These are phyloP conservation scores for Meriones psammophilus DNA, from an alignment of 2,797 vertebrate genomes.

Conservation along the genomic window DNA sequence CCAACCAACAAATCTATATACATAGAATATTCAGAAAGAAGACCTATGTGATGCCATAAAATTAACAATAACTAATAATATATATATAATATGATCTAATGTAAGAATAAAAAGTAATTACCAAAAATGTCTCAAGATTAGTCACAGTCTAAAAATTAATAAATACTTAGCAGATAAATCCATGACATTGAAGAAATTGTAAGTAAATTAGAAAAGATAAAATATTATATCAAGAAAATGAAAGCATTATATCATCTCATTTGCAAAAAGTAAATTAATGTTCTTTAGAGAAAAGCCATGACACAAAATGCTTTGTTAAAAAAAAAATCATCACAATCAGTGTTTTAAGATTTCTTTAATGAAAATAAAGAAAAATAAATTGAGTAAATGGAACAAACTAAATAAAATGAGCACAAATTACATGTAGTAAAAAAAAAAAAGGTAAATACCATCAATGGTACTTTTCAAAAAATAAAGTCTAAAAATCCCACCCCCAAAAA, in stretches of 20 bases:
- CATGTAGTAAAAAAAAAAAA: neutral
- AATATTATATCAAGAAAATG: neutral
- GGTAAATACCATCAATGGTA: too few species aligned
- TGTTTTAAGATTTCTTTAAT: neutral
- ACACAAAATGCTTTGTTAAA: neutral
- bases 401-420: neutral
- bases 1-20: neutral
- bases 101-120: neutral
- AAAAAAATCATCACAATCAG: neutral
- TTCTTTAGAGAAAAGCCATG: neutral
- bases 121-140: neutral
- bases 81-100: neutral
- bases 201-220: neutral
- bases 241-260: neutral
- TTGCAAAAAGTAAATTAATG: neutral
- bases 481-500: too few species aligned
- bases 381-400: neutral
- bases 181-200: neutral
- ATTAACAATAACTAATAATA: neutral
- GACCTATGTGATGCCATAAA: neutral
- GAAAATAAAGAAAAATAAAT: neutral
- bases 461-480: too few species aligned
- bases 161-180: neutral
- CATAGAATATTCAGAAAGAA: neutral
- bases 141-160: neutral